phyloP scores from a whole-genome alignment of 2,888 invertebrate species.

The Anoplius nigerrimus region DNA sequence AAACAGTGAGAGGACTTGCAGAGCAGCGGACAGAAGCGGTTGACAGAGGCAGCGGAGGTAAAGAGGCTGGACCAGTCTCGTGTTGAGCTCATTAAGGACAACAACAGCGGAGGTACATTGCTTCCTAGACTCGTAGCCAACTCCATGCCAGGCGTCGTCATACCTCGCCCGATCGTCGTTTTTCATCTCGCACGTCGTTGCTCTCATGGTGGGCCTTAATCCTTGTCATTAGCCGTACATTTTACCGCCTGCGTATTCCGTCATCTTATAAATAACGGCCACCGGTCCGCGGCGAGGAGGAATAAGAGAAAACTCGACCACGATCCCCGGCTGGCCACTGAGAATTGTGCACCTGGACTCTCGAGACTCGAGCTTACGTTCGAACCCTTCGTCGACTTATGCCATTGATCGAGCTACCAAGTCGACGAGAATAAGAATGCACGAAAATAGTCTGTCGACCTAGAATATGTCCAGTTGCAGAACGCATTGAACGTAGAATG shows the following conservation, averaged over 20 bases:
- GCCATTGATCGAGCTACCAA: no score
- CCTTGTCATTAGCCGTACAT: slow-evolving; percentile 43
- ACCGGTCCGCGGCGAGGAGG: neutral
- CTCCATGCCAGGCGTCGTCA: slow-evolving; percentile 61
- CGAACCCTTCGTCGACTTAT: no score
- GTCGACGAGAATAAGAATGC: no score
- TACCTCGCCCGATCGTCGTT: slow-evolving; percentile 61
- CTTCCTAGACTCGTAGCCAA: slow-evolving; percentile 70
- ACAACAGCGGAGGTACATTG: slow-evolving; percentile 57
- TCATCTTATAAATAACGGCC: slow-evolving; percentile 31
- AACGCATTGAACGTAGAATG: no score
- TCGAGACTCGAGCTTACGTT: no score
- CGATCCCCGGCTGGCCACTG: no score
- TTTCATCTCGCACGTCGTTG: slow-evolving; percentile 55
- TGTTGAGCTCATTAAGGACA: slow-evolving; percentile 70
- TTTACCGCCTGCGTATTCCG: slow-evolving; percentile 29
- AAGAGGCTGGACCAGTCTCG: slow-evolving; percentile 54
- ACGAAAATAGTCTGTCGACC: no score
- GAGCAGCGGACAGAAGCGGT: slow-evolving; percentile 50
- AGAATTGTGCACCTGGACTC: no score
- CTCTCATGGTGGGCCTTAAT: slow-evolving; percentile 37
- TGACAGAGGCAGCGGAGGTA: slow-evolving; percentile 61
- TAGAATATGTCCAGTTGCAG: no score
- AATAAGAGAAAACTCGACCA: neutral
- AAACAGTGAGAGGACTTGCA: slow-evolving; percentile 37